phyloP scores from a whole-genome alignment of 2,113 vertebrate genomes.

The Coracopsis vasa region DNA sequence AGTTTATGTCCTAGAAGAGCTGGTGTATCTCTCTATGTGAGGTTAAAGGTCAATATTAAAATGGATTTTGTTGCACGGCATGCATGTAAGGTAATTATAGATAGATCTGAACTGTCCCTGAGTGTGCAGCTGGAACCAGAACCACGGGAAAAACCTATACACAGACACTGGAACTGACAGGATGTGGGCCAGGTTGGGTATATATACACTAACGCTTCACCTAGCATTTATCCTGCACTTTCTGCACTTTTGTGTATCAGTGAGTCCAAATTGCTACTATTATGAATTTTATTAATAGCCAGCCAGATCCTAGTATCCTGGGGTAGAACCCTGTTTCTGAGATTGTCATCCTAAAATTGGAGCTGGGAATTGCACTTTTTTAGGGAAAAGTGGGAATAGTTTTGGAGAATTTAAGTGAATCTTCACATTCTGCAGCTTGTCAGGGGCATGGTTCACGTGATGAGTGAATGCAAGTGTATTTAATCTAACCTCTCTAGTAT shows the following conservation, averaged over 20 bases:
- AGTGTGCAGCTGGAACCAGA: background rate
- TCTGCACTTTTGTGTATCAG: background rate
- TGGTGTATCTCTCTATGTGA: background rate
- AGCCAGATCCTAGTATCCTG: background rate
- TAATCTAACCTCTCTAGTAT: background rate
- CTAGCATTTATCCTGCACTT: background rate
- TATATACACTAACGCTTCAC: too few species aligned
- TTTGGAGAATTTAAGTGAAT: background rate
- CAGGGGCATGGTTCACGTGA: background rate
- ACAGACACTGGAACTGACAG: background rate
- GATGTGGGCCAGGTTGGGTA: background rate
- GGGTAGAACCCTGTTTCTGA: background rate
- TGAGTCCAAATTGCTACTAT: background rate
- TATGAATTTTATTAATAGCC: background rate
- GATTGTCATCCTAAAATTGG: background rate
- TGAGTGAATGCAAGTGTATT: background rate
- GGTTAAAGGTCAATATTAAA: background rate
- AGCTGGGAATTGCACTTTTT: background rate
- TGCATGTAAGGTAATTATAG: background rate
- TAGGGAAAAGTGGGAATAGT: background rate
- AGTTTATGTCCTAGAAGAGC: background rate
- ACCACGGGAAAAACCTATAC: background rate
- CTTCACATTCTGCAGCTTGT: background rate
- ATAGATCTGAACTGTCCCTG: background rate
- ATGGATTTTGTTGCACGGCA: accelerated